A percentile compares a stretch with the other conserved stretches of the same genome.
Conservation (phyloP, 2,888 invertebrate genomes). For the Pedicia rivosa region DNA sequence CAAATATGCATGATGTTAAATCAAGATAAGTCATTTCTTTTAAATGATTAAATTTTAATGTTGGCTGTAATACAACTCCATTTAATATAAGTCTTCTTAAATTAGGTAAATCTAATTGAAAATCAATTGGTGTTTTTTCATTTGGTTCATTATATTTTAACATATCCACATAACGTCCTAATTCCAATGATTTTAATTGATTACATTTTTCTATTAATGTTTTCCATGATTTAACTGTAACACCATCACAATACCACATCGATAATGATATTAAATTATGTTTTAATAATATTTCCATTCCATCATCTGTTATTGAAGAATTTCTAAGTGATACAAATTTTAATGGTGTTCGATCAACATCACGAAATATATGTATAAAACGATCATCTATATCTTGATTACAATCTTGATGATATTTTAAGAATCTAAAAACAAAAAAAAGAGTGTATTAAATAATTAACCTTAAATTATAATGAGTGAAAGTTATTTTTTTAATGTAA, state of each 20-base stretch:
- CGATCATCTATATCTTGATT: constrained; percentile 42
- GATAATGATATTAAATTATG: constrained; percentile 63
- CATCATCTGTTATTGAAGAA: constrained; percentile 53
- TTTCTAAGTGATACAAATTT: constrained; percentile 52
- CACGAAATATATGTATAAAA: constrained; percentile 54
- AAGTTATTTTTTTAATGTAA: neutral
- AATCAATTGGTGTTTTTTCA: constrained; percentile 41
- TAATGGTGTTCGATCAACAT: constrained; percentile 48
- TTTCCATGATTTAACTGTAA: constrained; percentile 46
- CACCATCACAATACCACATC: constrained; percentile 52
- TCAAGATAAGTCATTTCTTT: constrained; percentile 26
- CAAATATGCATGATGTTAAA: constrained; percentile 27
- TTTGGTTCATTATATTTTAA: constrained; percentile 35
- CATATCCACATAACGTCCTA: constrained; percentile 50
- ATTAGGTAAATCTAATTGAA: constrained; percentile 32
- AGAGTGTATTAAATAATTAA: neutral
- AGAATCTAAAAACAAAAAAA: constrained; percentile 20
- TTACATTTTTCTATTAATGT: constrained; percentile 51
- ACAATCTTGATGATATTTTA: constrained; percentile 28
- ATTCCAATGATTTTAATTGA: constrained; percentile 49
- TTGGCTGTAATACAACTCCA: constrained; percentile 27
- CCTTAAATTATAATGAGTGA: neutral
- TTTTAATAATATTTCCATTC: constrained; percentile 49
- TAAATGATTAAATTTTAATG: constrained; percentile 23
- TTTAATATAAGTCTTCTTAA: constrained; percentile 27